These are phyloP conservation scores for human DNA, from an alignment of 2,113 vertebrate genomes.

Conservation along the genomic window DNA sequence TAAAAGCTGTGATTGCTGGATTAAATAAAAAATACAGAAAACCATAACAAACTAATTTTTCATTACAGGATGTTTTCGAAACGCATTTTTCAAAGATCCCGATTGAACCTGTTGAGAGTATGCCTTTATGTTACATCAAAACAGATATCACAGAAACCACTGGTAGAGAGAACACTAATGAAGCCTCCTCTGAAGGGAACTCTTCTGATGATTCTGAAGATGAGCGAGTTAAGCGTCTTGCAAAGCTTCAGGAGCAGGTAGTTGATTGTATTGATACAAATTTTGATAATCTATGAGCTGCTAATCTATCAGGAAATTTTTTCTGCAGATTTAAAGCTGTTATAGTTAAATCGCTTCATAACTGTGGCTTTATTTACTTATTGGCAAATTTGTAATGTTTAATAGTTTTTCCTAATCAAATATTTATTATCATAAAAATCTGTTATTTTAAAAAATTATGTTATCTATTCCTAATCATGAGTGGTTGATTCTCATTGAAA, in stretches of 20 bases:
- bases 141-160: conserved; percentile 51
- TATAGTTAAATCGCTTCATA: neutral
- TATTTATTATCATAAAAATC: neutral
- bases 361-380: neutral
- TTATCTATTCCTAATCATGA: conserved; percentile 24
- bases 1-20: neutral
- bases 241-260: conserved; percentile 89
- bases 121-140: neutral
- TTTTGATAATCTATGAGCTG: neutral
- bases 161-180: conserved; percentile 82
- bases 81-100: conserved; percentile 89
- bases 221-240: conserved; percentile 79
- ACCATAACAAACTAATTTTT: conserved; percentile 32
- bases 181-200: conserved; percentile 84
- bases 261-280: neutral
- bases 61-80: conserved; percentile 95
- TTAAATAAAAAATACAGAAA: conserved; percentile 42
- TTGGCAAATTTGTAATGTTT: neutral
- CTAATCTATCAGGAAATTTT: neutral
- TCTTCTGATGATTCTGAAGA: conserved; percentile 85
- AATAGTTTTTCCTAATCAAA: neutral
- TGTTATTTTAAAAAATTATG: neutral
- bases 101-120: conserved; percentile 81
- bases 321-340: conserved; percentile 7
- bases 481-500: neutral